phyloP scores from a whole-genome alignment of 2,797 vertebrate genomes.

The Pempheris klunzingeri region DNA sequence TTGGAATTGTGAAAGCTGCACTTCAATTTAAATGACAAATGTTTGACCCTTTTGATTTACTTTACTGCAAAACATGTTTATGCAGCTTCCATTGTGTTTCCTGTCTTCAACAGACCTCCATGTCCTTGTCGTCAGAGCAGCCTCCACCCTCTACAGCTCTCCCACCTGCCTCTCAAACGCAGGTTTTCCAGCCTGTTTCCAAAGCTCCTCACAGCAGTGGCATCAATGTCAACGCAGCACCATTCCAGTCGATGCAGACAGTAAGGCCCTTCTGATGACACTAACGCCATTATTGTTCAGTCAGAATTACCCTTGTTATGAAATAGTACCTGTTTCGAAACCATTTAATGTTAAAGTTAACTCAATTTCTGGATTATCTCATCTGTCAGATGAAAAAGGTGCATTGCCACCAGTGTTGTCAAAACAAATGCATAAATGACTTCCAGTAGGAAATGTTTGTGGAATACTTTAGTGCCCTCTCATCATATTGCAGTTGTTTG shows the following conservation, averaged over 20 bases:
- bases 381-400: conserved; percentile 6
- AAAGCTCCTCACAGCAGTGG: conserved; percentile 96
- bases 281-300: not conserved
- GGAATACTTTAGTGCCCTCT: conserved; percentile 39
- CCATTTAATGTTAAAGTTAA: not conserved
- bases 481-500: conserved; percentile 28
- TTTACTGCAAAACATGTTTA: not conserved
- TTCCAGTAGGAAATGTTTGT: conserved; percentile 11
- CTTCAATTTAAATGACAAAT: not conserved
- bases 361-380: not conserved
- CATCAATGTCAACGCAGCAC: conserved; percentile 98
- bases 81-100: conserved; percentile 19
- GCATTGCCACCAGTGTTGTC: conserved; percentile 7
- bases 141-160: conserved; percentile 90
- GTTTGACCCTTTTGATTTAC: not conserved
- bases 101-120: conserved; percentile 87
- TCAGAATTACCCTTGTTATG: not conserved
- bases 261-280: conserved; percentile 77
- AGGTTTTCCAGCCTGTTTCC: conserved; percentile 94
- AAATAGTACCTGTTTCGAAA: conserved; percentile 6
- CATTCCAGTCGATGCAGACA: conserved; percentile 99
- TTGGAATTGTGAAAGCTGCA: not conserved
- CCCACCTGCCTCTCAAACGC: conserved; percentile 91
- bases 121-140: conserved; percentile 93
- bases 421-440: conserved; percentile 25